Evolutionary conservation across 2,113 vertebrate species (phyloP).

Genomic region (Thomomys bottae): DNA sequence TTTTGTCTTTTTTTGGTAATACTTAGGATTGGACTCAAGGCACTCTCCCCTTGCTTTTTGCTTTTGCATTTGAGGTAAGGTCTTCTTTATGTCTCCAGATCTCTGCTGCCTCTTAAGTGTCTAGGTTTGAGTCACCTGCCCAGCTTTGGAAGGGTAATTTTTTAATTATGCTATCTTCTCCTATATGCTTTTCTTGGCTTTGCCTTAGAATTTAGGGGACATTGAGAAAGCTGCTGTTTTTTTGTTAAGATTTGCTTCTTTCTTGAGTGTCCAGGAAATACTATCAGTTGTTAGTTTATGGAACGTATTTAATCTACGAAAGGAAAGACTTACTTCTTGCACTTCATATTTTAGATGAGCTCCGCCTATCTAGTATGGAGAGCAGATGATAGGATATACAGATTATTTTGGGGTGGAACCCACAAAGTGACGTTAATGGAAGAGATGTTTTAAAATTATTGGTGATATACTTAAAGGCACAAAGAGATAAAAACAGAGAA

Average conservation of each 20-base stretch:
- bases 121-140: no score
- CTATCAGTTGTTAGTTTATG: conserved; percentile 19
- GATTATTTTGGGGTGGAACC: not conserved
- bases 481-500: not conserved
- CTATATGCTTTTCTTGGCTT: conserved; percentile 22
- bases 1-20: no score
- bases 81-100: no score
- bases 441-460: conserved; percentile 45
- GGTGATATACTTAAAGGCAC: not conserved
- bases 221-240: not conserved
- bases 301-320: not conserved
- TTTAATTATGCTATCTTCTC: conserved; percentile 31
- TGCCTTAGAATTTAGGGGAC: conserved; percentile 18
- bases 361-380: not conserved
- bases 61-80: no score
- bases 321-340: not conserved
- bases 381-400: not conserved
- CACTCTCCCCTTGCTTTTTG: no score
- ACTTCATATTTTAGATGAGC: not conserved
- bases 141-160: not conserved
- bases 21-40: no score
- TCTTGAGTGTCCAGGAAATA: not conserved
- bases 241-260: not conserved
- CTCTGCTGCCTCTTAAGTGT: no score
- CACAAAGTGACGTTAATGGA: not conserved